Percentiles rank a stretch among this genome's conserved stretches.
Conservation (phyloP, 2,113 vertebrate genomes). For the Pterophyllum scalare region DNA sequence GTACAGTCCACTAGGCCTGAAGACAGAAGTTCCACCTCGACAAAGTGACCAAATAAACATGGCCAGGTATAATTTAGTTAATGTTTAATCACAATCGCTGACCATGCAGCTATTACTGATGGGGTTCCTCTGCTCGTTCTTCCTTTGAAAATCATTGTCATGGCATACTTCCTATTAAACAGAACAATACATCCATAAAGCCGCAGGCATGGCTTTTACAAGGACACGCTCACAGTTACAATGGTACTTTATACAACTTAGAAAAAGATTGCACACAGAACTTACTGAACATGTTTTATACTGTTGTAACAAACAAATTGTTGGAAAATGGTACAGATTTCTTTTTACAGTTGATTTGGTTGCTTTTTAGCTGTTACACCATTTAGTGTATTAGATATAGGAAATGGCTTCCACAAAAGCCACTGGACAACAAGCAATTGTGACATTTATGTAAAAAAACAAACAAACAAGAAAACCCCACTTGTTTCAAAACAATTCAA, state of each 20-base stretch:
- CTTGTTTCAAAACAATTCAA: not conserved
- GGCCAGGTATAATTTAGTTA: not conserved
- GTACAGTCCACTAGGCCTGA: constrained; percentile 45
- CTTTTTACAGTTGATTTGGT: constrained; percentile 61
- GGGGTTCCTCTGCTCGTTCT: constrained; percentile 26
- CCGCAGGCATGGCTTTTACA: constrained; percentile 81
- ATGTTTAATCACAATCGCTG: constrained; percentile 14
- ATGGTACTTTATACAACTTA: constrained; percentile 68
- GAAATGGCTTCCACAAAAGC: constrained; percentile 41
- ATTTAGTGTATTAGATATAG: constrained; percentile 40
- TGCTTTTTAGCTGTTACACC: constrained; percentile 60
- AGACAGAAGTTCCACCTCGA: constrained; percentile 41
- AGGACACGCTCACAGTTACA: constrained; percentile 73
- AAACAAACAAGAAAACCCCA: not conserved
- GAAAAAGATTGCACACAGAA: constrained; percentile 69
- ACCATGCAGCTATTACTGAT: constrained; percentile 44
- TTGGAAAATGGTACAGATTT: constrained; percentile 52
- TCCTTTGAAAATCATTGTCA: constrained; percentile 59
- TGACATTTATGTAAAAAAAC: constrained; percentile 6
- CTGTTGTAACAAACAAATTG: constrained; percentile 43
- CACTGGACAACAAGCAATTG: constrained; percentile 28
- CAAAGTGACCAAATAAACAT: constrained; percentile 42
- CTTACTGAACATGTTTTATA: constrained; percentile 61
- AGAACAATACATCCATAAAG: constrained; percentile 75
- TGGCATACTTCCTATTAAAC: constrained; percentile 76